Evolutionary conservation across 2,113 vertebrate species (phyloP), one percentile per base, ranked within the genome.

Genomic region (Chelonoidis abingdonii): DNA sequence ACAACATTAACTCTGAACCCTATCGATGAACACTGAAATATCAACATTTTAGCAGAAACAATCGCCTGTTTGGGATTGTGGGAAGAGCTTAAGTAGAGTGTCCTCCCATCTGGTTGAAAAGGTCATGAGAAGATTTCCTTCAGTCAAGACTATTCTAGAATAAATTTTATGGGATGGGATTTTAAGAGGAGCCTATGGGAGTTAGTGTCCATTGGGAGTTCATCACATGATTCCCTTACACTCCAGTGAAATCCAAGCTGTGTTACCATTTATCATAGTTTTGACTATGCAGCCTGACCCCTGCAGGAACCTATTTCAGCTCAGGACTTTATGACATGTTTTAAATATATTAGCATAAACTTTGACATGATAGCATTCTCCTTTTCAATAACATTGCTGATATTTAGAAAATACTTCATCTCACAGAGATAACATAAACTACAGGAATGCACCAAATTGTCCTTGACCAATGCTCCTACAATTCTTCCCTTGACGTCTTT

Each of bases 1-100:
- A n/a, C n/a, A 38, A 57, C 2, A 69, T 27, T 2, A 21, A 2
- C 0, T 0, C 31, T 12, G 21, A 44, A 52, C 3, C 75, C 16
- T 1, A 31, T 25, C 4, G 49, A 44, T 29, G 41, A 47, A 47
- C 41, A 29, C 49, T 35, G 10, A 1, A 1, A n/a, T 38, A 19
- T 75, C 82, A 8, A 53, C 5, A 29, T 72, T 35, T 69, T 72
- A 72, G 16, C 17, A 72, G 65, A 72, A 72, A 38, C 9, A 72
- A n/a, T 35, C n/a, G 38, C n/a, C 29, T 62, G 29, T 72, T 72
- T 38, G 65, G n/a, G 65, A 38, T 38, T 38, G n/a, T 72, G 35
- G n/a, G 65, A 72, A 35, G n/a, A 38, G 9, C n/a, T 38, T 72
- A n/a, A 38, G 35, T 72, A 38, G 65, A n/a, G 19, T 38, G n/a